Base-by-base conservation (phyloP, 2,888 invertebrate genomes). In the Saturnia japonica region DNA sequence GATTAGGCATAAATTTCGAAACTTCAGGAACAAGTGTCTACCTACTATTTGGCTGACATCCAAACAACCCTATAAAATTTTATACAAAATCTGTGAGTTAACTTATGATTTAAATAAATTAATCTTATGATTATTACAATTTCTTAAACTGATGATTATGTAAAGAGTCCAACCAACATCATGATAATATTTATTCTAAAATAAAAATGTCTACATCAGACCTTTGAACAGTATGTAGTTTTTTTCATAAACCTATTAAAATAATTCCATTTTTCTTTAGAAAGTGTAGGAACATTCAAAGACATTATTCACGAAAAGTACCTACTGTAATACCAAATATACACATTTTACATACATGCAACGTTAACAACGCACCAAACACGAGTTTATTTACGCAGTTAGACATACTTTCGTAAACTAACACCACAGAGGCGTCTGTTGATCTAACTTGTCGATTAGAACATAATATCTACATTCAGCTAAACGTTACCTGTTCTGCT, bases 401-500 rank as follows among this genome's bases (percentile, higher is more conserved):
- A 64, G 19, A n/a, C 40, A 40, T n/a, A 40, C 19, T 64, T 57
- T 64, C 40, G 64, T 40, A 64, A 40, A 64, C 40, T 57, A 25
- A 57, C 57, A 57, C 22, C n/a, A 25, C 25, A 57, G 25, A 57
- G 57, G 25, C 25, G 4, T 9, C 12, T 57, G 57, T 57, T 57
- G 25, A 25, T 57, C 57, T 25, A 57, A 57, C 57, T 57, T 25
- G 25, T 69, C 51, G 40, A 64, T 64, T 40, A 40, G 22, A 12
- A 57, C n/a, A n/a, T n/a, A n/a, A n/a, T n/a, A 57, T 25, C 57
- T 57, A 57, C 25, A 57, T 57, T 25, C 57, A 57, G 57, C 11
- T 4, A 4, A 34, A 34, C 34, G 34, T 34, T 34, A 34, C 34
- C 34, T 25, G 57, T 76, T 72, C 74, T 69, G 73, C 9, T 19